A percentile compares a stretch with the other conserved stretches of the same genome.
Evolutionary conservation across 1,140 invertebrate species (phyloP).

Genomic region (Bradysia coprophila): DNA sequence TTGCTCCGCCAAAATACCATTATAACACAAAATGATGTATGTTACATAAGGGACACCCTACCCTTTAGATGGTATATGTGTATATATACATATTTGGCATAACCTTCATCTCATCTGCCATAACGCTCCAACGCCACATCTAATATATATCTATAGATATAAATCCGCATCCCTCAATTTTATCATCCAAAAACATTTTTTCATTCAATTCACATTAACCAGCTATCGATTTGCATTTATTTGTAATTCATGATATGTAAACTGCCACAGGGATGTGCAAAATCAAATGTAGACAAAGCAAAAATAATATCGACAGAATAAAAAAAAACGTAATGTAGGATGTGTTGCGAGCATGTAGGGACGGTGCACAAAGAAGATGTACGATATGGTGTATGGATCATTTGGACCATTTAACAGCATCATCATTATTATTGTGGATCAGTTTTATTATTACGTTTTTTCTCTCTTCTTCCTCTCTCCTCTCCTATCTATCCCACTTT

Average conservation of each 20-base stretch:
- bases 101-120: too few relatives aligned
- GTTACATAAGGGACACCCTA: too few relatives aligned
- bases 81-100: too few relatives aligned
- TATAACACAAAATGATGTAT: too few relatives aligned
- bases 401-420: not conserved
- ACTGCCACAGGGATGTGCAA: not conserved
- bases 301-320: not conserved
- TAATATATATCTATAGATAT: not conserved
- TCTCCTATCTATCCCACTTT: too few relatives aligned
- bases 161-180: not conserved
- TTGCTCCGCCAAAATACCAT: too few relatives aligned
- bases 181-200: not conserved
- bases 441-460: not conserved
- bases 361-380: too few relatives aligned
- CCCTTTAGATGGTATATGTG: too few relatives aligned
- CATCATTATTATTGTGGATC: not conserved
- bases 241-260: not conserved
- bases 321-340: too few relatives aligned
- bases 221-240: not conserved
- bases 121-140: too few relatives aligned
- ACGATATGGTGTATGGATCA: not conserved
- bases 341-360: too few relatives aligned
- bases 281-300: not conserved
- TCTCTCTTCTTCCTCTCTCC: not conserved
- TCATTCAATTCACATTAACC: not conserved